Base-by-base conservation (phyloP, 1,140 invertebrate species). In the Plodia interpunctella region DNA sequence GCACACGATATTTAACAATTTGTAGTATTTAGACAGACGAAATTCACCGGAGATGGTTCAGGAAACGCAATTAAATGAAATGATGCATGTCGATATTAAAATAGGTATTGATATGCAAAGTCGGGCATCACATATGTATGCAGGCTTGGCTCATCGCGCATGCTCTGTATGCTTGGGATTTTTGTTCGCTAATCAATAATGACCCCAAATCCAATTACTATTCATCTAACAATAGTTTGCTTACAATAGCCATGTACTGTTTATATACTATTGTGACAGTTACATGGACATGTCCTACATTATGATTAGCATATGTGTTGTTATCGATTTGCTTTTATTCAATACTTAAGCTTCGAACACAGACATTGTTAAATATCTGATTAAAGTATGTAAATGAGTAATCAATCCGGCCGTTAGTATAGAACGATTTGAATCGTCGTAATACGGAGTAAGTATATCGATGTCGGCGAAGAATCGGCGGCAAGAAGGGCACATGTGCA, bases 31-130 rank as follows among this genome's bases (percentile, higher is more conserved):
- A 67, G 70, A 72, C 66, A 35, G 62, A 64, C 64, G 25, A 65
- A 74, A 78, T 66, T 66, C 66, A 72, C 70, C 66, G 52, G 49
- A 51, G 17, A 56, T 57, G 64, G 25, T 74, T 72, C 72, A 80
- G 83, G 79, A 83, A 85, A 76, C 81, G 74, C 70, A 87, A 87
- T 87, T 80, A 87, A 81, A 87, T 81, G 67, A 80, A 87, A 85
- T 87, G 84, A 84, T 85, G 79, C 84, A 73, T 89, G 80, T 83
- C 82, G 75, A 78, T 81, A 79, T 80, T 83, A 85, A 82, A 87
- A 79, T 74, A 78, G 60, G 74, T 77, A 89, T 87, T 87, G 84
- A 87, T 87, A 89, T 89, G 87, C 74, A 87, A 89, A 87, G 74
- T 74, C 60, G 72, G 64, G 62, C 78, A 76, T 78, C 78, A 74